Evolutionary conservation across 2,888 invertebrate species (phyloP), one percentile per base, ranked within the genome.

Genomic region (Crematogaster levior): DNA sequence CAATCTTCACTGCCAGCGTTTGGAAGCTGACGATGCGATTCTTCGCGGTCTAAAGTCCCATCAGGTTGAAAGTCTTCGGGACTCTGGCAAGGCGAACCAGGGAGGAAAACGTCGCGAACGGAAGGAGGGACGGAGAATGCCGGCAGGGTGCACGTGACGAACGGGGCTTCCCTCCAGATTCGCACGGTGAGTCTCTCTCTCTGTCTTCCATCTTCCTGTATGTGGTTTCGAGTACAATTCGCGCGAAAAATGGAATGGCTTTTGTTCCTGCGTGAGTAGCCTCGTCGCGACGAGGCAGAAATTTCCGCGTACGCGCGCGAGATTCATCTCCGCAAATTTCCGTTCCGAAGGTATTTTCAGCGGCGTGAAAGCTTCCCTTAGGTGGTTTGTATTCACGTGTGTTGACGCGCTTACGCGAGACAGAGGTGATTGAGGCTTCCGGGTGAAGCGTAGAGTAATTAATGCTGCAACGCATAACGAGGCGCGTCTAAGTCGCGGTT

Each of bases 61-160:
- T 40, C 66, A 18, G 10, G 12, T 9, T 3, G 56, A 30, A 43
- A 46, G 48, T 81, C 65, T 30, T 63, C 46, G 37, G 27, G n/a
- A 53, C 48, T 34, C n/a, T 15, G 48, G 58, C 68, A 77, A 68
- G 60, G 75, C 46, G 48, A 74, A 84, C 74, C 81, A 74, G 53
- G 65, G 84, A 82, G 81, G 75, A 75, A 81, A 48, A 73, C 84
- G 79, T 81, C 84, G 51, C 51, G 68, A 58, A 21, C 48, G 46
- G 79, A 40, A 81, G 84, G 66, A 46, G 81, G 86, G 70, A 84
- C 85, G 74, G 65, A 92, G 88, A 86, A 92, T 92, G 92, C 90
- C 85, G 87, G 82, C 85, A 70, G 89, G 86, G 86, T 86, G 88
- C 87, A 92, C 92, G 92, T 92, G 92, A 92, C 92, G 88, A 91